Percentiles rank a stretch among this genome's conserved stretches.
These are phyloP conservation scores for Linepithema humile DNA, from an alignment of 1,140 invertebrate species.

Conservation along the genomic window DNA sequence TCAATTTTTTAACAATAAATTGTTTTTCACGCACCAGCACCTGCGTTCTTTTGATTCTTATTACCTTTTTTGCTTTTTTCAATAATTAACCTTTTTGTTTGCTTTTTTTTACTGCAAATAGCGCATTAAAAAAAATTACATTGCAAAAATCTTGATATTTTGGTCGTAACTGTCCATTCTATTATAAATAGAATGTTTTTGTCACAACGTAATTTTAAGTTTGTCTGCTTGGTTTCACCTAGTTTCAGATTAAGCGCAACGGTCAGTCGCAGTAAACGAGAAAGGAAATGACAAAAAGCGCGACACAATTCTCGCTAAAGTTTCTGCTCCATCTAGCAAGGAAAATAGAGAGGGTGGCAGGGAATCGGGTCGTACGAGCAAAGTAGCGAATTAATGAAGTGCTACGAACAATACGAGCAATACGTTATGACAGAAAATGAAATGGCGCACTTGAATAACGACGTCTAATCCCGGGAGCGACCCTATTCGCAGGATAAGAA, in stretches of 20 bases:
- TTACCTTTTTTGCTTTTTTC: too few relatives aligned
- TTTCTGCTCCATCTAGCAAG: slow-evolving; percentile 19
- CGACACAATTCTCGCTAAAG: slow-evolving; percentile 48
- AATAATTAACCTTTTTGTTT: too few relatives aligned
- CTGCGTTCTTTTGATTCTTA: too few relatives aligned
- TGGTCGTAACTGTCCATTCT: background rate
- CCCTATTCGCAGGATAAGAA: slow-evolving; percentile 12
- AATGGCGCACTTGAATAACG: slow-evolving; percentile 47
- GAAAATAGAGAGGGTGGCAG: background rate
- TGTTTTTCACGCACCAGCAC: too few relatives aligned
- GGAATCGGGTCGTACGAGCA: slow-evolving; percentile 20
- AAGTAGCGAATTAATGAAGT: slow-evolving; percentile 42
- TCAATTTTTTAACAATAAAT: too few relatives aligned
- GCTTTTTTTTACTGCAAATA: too few relatives aligned
- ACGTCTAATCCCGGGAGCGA: slow-evolving; percentile 16
- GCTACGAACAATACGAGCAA: slow-evolving; percentile 39
- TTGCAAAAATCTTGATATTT: background rate
- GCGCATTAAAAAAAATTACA: too few relatives aligned
- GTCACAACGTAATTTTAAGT: slow-evolving; percentile 16
- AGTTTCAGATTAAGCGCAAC: slow-evolving; percentile 38
- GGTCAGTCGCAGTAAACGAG: slow-evolving; percentile 1
- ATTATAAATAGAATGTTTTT: background rate
- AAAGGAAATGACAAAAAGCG: slow-evolving; percentile 15
- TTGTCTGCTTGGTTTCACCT: background rate
- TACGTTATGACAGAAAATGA: slow-evolving; percentile 43